These are phyloP conservation scores for Clusia tigrina DNA, from an alignment of 2,888 invertebrate species.

Conservation along the genomic window DNA sequence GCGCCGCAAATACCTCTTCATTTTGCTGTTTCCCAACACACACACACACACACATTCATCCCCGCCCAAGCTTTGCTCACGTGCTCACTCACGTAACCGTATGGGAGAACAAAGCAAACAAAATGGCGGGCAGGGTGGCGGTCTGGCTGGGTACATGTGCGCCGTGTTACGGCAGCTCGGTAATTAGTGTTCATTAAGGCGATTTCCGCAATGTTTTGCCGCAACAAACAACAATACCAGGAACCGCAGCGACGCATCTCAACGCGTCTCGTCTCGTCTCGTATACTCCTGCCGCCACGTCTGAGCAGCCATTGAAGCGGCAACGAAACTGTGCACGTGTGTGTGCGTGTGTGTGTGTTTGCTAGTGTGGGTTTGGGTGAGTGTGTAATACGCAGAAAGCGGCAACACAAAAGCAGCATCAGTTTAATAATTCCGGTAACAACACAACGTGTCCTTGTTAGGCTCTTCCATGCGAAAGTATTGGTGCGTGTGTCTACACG, in stretches of 20 bases:
- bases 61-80: neutral
- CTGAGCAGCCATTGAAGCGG: neutral
- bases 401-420: too few species aligned
- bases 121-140: too few species aligned
- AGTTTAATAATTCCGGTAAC: too few species aligned
- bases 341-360: neutral
- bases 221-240: neutral
- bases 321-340: neutral
- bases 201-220: neutral
- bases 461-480: too few species aligned
- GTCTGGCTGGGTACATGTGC: too few species aligned
- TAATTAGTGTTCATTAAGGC: conserved; percentile 8
- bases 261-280: neutral
- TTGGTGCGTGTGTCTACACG: too few species aligned
- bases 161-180: neutral
- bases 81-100: neutral
- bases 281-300: too few species aligned
- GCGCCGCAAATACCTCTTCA: neutral
- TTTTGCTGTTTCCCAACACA: neutral
- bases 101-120: too few species aligned
- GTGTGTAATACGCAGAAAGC: too few species aligned
- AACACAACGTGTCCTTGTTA: too few species aligned
- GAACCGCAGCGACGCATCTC: neutral
- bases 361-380: neutral
- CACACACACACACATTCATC: neutral